Percentiles rank a stretch among this genome's conserved stretches.
Evolutionary conservation across 2,113 vertebrate genomes (phyloP).

Genomic region (Amazona vittata): DNA sequence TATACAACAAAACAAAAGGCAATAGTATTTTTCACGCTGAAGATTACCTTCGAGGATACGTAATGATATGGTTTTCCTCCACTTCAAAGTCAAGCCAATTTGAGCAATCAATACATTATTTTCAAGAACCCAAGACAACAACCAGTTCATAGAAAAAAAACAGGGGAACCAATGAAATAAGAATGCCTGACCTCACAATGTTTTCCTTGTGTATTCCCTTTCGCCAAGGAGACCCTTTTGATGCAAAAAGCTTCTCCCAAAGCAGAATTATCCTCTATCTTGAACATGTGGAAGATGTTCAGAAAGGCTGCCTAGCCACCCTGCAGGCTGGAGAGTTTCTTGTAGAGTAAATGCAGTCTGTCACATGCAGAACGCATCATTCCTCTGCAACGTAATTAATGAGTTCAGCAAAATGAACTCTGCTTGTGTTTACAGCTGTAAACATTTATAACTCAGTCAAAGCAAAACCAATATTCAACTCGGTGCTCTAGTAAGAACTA

Average conservation of each 20-base stretch:
- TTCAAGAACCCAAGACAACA: not conserved
- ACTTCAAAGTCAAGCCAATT: not conserved
- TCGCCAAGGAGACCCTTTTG: not conserved
- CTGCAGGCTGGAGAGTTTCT: not conserved
- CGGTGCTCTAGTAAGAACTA: not conserved
- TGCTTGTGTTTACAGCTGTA: not conserved
- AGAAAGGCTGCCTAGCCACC: not conserved
- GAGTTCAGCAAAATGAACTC: not conserved
- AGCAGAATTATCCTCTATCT: not conserved
- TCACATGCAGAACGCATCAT: not conserved
- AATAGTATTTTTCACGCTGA: not conserved
- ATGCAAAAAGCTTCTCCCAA: not conserved
- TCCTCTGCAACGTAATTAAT: not conserved
- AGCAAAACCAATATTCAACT: slow-evolving; percentile 8
- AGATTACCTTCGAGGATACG: not conserved
- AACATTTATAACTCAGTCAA: not conserved
- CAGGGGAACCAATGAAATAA: not conserved
- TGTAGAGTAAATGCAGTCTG: not conserved
- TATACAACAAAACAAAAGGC: not conserved
- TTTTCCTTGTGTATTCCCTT: not conserved
- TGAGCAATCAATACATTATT: not conserved
- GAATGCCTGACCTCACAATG: not conserved
- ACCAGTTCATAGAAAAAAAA: not conserved
- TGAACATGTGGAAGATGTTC: not conserved
- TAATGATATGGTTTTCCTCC: not conserved